Conservation (phyloP, 2,888 invertebrate species). For the Tenthredo notha region DNA sequence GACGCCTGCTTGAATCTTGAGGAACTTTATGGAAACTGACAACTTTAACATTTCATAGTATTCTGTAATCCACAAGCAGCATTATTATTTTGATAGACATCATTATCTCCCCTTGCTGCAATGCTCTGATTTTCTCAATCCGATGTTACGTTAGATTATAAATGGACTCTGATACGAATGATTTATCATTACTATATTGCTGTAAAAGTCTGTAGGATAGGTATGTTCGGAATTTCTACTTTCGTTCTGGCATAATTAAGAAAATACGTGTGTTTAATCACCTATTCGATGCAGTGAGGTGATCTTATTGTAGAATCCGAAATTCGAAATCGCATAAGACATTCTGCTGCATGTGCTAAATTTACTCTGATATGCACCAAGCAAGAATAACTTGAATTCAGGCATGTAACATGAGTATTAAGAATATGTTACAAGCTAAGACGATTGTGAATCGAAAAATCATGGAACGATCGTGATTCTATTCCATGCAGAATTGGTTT, state of each 20-base stretch:
- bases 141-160: not conserved
- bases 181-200: not conserved
- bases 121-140: not conserved
- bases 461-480: too few species aligned
- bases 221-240: not conserved
- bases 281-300: not conserved
- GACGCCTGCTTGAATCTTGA: not conserved
- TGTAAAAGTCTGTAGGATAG: not conserved
- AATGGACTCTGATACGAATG: constrained; percentile 20
- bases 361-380: not conserved
- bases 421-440: too few species aligned
- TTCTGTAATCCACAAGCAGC: not conserved
- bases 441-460: too few species aligned
- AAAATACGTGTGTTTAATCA: not conserved
- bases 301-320: not conserved
- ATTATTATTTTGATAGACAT: constrained; percentile 1
- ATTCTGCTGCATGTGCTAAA: not conserved
- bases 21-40: not conserved
- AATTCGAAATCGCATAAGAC: not conserved
- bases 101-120: constrained; percentile 10
- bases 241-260: not conserved
- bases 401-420: not conserved
- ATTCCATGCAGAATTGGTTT: too few species aligned
- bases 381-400: too few species aligned
- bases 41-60: not conserved